Percentiles rank a stretch among this genome's conserved stretches.
Evolutionary conservation across 2,113 vertebrate species (phyloP).

Genomic region (pig (Sus scrofa)): T2T-Sscrofa CM000824.6:51092501-51093000

Average conservation of each 20-base stretch:
- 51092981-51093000: background rate
- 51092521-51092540: no score
- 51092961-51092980: background rate
- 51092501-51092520: no score
- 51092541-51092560: no score
- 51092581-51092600: no score
- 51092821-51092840: background rate
- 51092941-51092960: background rate
- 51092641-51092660: no score
- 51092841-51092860: background rate
- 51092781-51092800: background rate
- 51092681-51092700: no score
- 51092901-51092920: background rate
- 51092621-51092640: no score
- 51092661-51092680: no score
- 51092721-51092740: background rate
- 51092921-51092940: background rate
- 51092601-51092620: no score
- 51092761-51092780: background rate
- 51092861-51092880: background rate
- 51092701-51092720: background rate
- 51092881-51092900: background rate
- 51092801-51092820: conserved; percentile 7
- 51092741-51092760: background rate
- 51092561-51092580: no score